Base-by-base conservation (phyloP, 2,888 invertebrate genomes). In the Lamellibrachia columna region DNA sequence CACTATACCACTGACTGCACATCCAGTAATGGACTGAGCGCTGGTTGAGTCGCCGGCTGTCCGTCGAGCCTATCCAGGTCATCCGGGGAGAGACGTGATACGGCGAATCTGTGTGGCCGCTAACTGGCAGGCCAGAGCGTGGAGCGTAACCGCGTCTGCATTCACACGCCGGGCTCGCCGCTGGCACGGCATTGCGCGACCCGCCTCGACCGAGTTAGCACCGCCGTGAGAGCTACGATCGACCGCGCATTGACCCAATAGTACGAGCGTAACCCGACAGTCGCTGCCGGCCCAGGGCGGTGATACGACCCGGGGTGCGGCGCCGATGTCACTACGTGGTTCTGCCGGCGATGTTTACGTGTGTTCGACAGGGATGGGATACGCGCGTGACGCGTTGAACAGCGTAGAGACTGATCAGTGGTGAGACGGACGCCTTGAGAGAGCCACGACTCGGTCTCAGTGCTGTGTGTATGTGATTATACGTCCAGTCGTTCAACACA, bases 31-130 rank as follows among this genome's bases (percentile, higher is more conserved):
- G 75, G n/a, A 11, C 4, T 75, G 75, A 22, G 75, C n/a, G 75
- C 6, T 75, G 22, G 75, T 75, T 75, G 75, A 75, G 22, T 75
- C 22, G n/a, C 15, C 40, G 75, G n/a, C 75, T 75, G 22, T n/a
- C 75, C 15, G 75, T 2, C 75, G n/a, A 75, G 4, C 22, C 75
- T 15, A 11, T 22, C 22, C 22, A 22, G 75, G 55, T 55, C 55
- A 55, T 9, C 8, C 55, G 3, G 8, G 55, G 55, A 55, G 75
- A 75, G 75, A 75, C n/a, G 75, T 6, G 75, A 75, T 75, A 75
- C 75, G n/a, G 75, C 22, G 75, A 75, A 75, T 75, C 75, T 75
- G 75, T 75, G 75, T 75, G n/a, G 75, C 75, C 75, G 22, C 75
- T 75, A 75, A 75, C 75, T 3, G 75, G 15, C 75, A 6, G 75